A percentile compares a stretch with the other conserved stretches of the same genome.
These are phyloP conservation scores for Neoitamus cyanurus DNA, from an alignment of 2,888 invertebrate species.

Conservation along the genomic window DNA sequence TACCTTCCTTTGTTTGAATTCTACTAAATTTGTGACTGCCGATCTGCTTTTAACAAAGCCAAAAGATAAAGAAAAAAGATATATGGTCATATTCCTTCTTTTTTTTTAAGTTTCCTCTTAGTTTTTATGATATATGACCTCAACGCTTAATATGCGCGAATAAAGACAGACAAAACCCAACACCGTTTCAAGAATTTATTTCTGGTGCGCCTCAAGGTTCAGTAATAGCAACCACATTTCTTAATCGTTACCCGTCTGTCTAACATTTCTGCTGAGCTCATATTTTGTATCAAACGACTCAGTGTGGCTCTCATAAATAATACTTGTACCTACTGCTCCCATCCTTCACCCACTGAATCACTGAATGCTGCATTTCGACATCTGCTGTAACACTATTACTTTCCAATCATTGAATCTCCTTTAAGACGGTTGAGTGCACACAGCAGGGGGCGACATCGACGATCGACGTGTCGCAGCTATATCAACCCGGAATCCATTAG, in stretches of 20 bases:
- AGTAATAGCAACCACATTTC: neutral
- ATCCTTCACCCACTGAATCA: neutral
- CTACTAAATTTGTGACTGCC: no score
- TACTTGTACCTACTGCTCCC: neutral
- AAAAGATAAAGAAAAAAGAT: no score
- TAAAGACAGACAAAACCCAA: no score
- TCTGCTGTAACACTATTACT: neutral
- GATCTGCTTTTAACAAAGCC: no score
- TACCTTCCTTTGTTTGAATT: no score
- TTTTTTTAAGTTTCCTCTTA: no score
- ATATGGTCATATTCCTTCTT: no score
- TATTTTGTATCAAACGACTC: neutral
- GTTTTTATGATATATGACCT: no score
- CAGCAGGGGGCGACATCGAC: neutral
- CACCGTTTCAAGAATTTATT: no score
- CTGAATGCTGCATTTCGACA: neutral
- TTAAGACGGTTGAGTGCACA: neutral
- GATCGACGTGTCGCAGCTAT: neutral
- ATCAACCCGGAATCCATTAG: constrained; percentile 4
- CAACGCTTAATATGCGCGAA: no score
- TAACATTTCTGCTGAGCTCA: neutral
- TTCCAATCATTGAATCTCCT: neutral
- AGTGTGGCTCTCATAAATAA: neutral
- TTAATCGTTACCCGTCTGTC: neutral
- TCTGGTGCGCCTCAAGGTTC: neutral